Evolutionary conservation across 2,797 vertebrate species (phyloP), one percentile per base, ranked within the genome.

Genomic region (Oophaga sylvatica): DNA sequence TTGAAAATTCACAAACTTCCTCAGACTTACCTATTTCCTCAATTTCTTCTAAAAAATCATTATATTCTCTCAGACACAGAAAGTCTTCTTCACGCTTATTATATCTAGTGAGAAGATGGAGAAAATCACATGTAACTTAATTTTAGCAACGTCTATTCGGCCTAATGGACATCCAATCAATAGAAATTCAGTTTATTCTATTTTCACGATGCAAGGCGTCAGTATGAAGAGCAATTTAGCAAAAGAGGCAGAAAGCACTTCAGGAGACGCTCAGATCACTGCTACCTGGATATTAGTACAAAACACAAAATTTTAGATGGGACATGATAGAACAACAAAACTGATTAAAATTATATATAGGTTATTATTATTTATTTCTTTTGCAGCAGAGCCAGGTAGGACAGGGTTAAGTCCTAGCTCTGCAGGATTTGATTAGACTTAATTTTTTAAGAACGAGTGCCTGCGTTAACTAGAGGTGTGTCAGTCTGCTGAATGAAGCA

Each of bases 51-150:
- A 99, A 93, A 92, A 97, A 99, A 94, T 99, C 96, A 86, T 99
- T 99, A 91, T 99, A 99, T 89, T 98, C 97, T 90, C 92, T 94
- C 85, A 98, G 94, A 91, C 93, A 96, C 90, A 95, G 85, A 92
- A 99, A 99, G 91, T 99, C 97, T 83, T 96, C 95, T 91, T 99
- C 97, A 93, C 98, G 97, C 94, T 99, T 99, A 94, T 99, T 99
- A 92, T 99, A 99, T 95, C 98, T 99, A 95, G 89, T 90, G 90
- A 89, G 92, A 57, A 92, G 91, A 88, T 45, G 57, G 83, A 91
- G 83, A 92, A 71, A 90, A 53, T 57, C 59, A 81, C 26, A 62
- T 48, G 19, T 87, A 60, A 59, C 71, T 84, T 63, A 48, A 84
- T 84, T 53, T 76, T 41, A 76, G 71, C 22, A 65, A 76, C 59